Evolutionary conservation across 2,888 invertebrate genomes (phyloP), one percentile per base, ranked within the genome.

Genomic region (Nymphalis urticae): DNA sequence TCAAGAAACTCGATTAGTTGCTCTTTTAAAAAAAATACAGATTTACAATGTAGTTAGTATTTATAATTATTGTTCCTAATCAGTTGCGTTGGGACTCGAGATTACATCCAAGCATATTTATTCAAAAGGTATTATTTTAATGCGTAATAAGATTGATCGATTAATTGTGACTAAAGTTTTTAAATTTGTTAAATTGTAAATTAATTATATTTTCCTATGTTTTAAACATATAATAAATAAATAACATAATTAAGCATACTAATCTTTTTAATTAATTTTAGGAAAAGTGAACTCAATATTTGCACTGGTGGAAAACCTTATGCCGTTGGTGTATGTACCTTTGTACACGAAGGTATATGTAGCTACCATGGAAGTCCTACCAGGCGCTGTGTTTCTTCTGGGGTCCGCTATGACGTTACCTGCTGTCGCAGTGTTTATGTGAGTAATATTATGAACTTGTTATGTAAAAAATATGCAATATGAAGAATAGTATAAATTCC

Each of bases 221-320:
- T 48, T 16, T n/a, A n/a, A n/a, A n/a, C n/a, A n/a, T n/a, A n/a
- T n/a, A n/a, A n/a, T n/a, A n/a, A n/a, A n/a, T n/a, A n/a, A n/a
- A n/a, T n/a, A n/a, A n/a, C n/a, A n/a, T 32, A 32, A 32, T 32
- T 6, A 32, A 32, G 5, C 27, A 32, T 48, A 19, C 48, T 48
- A 62, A 27, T 32, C 10, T 2, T 17, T 56, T n/a, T 36, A 6
- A 17, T 9, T 17, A n/a, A 36, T 76, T 75, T 19, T 83, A 95
- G 95, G 95, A 17, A 95, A 95, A 85, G 93, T 95, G 1, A 95
- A 95, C 79, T 95, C 95, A 0, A 80, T 95, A 60, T 94, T 95
- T 75, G 95, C 95, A 0, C 92, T 95, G 4, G 94, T 94, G 66
- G 87, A 95, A 72, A 95, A 95, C 27, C 79, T 95, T 48, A 95